phyloP scores from a whole-genome alignment of 2,113 vertebrate genomes.

The Bubo bubo region DNA sequence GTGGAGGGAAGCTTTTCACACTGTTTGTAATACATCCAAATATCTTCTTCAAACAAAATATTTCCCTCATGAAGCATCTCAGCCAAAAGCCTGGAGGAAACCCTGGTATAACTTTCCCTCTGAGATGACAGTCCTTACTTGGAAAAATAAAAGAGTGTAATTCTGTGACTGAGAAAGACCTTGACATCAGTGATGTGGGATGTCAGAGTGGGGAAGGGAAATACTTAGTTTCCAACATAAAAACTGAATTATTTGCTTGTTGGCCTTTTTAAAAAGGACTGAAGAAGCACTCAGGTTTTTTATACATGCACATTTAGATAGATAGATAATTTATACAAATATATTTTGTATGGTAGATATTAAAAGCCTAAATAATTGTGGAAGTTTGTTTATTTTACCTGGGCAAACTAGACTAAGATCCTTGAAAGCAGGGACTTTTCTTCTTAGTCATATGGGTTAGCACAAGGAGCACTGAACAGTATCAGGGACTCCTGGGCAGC shows the following conservation, averaged over 20 bases:
- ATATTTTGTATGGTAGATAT: not conserved
- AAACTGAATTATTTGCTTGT: not conserved
- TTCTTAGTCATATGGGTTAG: not conserved
- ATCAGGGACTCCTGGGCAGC: not conserved
- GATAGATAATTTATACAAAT: not conserved
- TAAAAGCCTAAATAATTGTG: not conserved
- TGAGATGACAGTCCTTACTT: not conserved
- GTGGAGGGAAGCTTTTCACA: not conserved
- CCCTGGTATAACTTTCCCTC: not conserved
- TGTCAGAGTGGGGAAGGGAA: not conserved
- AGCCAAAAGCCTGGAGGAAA: slow-evolving; percentile 46
- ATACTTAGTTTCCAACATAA: not conserved
- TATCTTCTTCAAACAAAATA: slow-evolving; percentile 48
- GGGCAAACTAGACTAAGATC: not conserved
- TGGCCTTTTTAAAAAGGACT: not conserved
- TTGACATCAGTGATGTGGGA: not conserved
- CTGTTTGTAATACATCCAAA: slow-evolving; percentile 38
- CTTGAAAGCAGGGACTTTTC: not conserved
- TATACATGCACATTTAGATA: not conserved
- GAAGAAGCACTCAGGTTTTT: not conserved
- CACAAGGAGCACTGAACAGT: not conserved
- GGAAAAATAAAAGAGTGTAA: not conserved
- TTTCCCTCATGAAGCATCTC: not conserved
- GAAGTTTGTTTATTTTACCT: not conserved
- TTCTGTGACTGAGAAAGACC: not conserved